A percentile compares a stretch with the other conserved stretches of the same genome.
Evolutionary conservation across 2,888 invertebrate species (phyloP).

Genomic region (Apodemia hepburni): DNA sequence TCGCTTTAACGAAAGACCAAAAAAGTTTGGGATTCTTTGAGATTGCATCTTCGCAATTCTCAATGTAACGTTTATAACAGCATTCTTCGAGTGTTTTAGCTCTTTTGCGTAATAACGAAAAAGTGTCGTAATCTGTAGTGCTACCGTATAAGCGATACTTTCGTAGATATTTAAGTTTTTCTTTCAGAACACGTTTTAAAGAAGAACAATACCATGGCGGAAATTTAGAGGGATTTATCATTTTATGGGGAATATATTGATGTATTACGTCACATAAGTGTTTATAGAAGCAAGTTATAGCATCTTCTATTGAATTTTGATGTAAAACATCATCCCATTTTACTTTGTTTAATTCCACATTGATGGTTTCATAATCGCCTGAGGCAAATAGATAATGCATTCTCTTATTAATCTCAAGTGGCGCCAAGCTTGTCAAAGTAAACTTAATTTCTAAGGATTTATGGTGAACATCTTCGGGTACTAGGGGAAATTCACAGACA

Average conservation of each 20-base stretch:
- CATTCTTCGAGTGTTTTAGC: slow-evolving; percentile 13
- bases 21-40: slow-evolving; percentile 16
- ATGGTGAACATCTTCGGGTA: slow-evolving; percentile 21
- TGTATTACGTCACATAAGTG: not conserved
- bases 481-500: slow-evolving; percentile 7
- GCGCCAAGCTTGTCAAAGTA: not conserved
- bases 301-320: slow-evolving; percentile 6
- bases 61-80: slow-evolving; percentile 15
- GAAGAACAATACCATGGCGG: slow-evolving; percentile 9
- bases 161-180: slow-evolving; percentile 14
- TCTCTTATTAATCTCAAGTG: not conserved
- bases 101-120: slow-evolving; percentile 14
- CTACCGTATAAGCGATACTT: slow-evolving; percentile 19
- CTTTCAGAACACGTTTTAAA: slow-evolving; percentile 5
- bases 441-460: slow-evolving; percentile 15
- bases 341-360: not conserved
- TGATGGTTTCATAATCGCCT: slow-evolving; percentile 17
- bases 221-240: not conserved
- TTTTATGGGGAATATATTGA: not conserved
- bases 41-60: slow-evolving; percentile 17
- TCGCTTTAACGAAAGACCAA: slow-evolving; percentile 16
- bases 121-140: slow-evolving; percentile 3
- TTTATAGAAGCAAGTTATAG: slow-evolving; percentile 3
- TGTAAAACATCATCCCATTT: slow-evolving; percentile 3
- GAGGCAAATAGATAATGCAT: slow-evolving; percentile 15